phyloP scores from a whole-genome alignment of 2,113 vertebrate genomes.

The Excalfactoria chinensis region DNA sequence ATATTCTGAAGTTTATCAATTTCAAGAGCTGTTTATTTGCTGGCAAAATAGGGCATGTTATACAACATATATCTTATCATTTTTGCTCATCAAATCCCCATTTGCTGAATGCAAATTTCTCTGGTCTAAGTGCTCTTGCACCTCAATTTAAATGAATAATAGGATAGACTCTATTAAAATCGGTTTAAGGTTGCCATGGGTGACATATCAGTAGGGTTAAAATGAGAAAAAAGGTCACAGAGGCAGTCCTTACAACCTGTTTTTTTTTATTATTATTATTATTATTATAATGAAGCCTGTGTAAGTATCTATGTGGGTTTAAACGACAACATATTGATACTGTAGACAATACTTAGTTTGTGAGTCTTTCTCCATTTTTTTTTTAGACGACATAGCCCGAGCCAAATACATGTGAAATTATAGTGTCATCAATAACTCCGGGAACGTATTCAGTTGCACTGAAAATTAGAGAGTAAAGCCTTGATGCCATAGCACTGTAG shows the following conservation, averaged over 20 bases:
- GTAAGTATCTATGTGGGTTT: constrained; percentile 75
- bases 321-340: constrained; percentile 81
- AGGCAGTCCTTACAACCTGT: constrained; percentile 85
- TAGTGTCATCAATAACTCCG: constrained; percentile 75
- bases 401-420: constrained; percentile 80
- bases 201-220: constrained; percentile 90
- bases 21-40: constrained; percentile 90
- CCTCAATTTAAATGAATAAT: constrained; percentile 92
- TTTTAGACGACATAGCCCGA: constrained; percentile 17
- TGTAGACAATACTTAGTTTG: constrained; percentile 75
- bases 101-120: constrained; percentile 90
- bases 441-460: constrained; percentile 75
- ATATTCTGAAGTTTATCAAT: constrained; percentile 90
- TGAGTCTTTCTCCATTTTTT: constrained; percentile 39
- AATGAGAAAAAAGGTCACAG: constrained; percentile 87
- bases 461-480: constrained; percentile 79
- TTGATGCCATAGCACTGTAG: constrained; percentile 66
- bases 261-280: constrained; percentile 68
- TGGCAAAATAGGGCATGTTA: constrained; percentile 89
- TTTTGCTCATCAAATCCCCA: constrained; percentile 92
- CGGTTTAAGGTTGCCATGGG: constrained; percentile 89
- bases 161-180: constrained; percentile 90
- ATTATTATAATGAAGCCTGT: constrained; percentile 83
- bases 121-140: constrained; percentile 89
- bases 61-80: constrained; percentile 92